Evolutionary conservation across 2,888 invertebrate species (phyloP).

Genomic region (Muschampia plurimacula): DNA sequence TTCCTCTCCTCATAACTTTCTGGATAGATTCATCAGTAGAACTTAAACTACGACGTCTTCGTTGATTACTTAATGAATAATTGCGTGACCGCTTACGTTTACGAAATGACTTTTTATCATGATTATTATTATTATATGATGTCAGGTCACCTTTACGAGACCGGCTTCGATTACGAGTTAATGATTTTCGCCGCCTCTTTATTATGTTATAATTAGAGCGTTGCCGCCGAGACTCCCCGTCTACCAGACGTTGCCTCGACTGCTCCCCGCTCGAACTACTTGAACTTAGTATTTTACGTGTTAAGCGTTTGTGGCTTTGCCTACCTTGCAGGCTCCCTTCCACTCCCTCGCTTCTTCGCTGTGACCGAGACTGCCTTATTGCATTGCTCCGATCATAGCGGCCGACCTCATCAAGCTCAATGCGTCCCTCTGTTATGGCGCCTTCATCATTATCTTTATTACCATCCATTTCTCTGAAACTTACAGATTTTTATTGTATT

Average conservation of each 20-base stretch:
- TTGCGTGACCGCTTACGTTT: conserved; percentile 3
- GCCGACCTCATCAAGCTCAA: neutral
- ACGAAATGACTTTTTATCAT: neutral
- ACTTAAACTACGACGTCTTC: neutral
- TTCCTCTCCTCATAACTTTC: neutral
- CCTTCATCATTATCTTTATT: neutral
- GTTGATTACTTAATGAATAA: neutral
- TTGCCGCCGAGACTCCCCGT: conserved; percentile 5
- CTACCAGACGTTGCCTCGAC: conserved; percentile 8
- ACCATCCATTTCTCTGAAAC: neutral
- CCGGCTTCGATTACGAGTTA: neutral
- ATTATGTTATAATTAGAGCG: neutral
- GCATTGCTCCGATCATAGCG: neutral
- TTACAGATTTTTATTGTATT: neutral
- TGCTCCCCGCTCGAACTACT: conserved; percentile 1
- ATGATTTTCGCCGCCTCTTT: neutral
- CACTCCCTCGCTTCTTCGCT: conserved; percentile 14
- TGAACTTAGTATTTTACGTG: conserved; percentile 5
- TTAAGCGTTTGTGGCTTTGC: conserved; percentile 16
- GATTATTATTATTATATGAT: neutral
- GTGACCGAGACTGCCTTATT: conserved; percentile 3
- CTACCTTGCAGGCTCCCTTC: conserved; percentile 15
- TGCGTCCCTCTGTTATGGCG: neutral
- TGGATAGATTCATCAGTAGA: neutral
- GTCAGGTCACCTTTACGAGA: neutral